Percentiles rank a stretch among this genome's conserved stretches.
Evolutionary conservation across 2,113 vertebrate species (phyloP).

Genomic region (Lontra canadensis): DNA sequence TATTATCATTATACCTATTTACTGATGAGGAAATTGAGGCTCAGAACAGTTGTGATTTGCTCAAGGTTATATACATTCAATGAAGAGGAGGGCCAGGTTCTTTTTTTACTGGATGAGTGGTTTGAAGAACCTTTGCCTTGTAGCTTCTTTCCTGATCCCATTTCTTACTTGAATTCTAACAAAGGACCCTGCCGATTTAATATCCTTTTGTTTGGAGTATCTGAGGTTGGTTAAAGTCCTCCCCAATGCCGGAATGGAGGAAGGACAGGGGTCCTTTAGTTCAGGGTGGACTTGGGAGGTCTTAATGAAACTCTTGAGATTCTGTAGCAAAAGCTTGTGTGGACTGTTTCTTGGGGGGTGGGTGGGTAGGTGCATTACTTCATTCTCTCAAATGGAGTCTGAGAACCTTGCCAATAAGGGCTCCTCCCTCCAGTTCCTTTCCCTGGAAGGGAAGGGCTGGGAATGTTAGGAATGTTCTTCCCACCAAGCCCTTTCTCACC

Average conservation of each 20-base stretch:
- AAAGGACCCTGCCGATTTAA: not conserved
- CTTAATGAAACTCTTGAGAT: not conserved
- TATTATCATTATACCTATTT: not conserved
- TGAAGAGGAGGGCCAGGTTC: not conserved
- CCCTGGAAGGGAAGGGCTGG: not conserved
- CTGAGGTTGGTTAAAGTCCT: not conserved
- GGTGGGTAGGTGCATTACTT: not conserved
- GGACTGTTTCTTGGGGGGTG: not conserved
- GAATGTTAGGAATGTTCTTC: slow-evolving; percentile 43
- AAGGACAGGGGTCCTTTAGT: not conserved
- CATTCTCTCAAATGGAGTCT: not conserved
- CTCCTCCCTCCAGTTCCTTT: not conserved
- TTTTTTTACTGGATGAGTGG: not conserved
- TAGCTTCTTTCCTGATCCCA: not conserved
- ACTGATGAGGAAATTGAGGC: slow-evolving; percentile 15
- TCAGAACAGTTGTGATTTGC: slow-evolving; percentile 27
- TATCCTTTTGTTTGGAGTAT: not conserved
- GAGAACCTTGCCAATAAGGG: not conserved
- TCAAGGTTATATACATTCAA: not conserved
- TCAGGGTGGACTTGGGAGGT: not conserved
- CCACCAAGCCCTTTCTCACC: not conserved
- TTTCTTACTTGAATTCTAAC: not conserved
- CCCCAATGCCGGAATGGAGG: not conserved
- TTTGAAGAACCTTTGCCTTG: not conserved
- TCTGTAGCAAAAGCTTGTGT: not conserved